These are phyloP conservation scores for Nowickia ferox DNA, from an alignment of 2,888 invertebrate species.

Conservation along the genomic window DNA sequence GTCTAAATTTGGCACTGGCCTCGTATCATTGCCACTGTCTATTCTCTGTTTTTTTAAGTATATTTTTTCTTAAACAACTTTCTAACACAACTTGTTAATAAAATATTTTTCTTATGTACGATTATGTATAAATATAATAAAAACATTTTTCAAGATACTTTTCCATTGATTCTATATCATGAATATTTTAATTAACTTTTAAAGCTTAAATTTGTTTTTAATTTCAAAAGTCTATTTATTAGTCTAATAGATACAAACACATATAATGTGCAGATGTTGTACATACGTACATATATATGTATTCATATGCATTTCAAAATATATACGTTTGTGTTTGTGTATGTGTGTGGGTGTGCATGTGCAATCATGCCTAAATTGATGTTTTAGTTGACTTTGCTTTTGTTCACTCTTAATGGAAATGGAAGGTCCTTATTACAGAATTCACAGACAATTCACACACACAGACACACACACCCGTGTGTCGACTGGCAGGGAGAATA, in stretches of 20 bases:
- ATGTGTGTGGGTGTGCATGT: neutral
- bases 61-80: neutral
- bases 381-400: slow-evolving; percentile 26
- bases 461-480: neutral
- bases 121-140: too few species aligned
- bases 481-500: neutral
- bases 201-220: neutral
- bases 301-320: neutral
- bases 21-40: slow-evolving; percentile 38
- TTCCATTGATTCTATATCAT: too few species aligned
- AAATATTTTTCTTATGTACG: neutral
- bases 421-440: slow-evolving; percentile 49
- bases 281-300: neutral
- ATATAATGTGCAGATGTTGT: too few species aligned
- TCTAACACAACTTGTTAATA: neutral
- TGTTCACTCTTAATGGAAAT: slow-evolving; percentile 47
- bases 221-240: neutral
- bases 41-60: slow-evolving; percentile 19
- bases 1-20: neutral
- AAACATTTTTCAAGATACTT: too few species aligned
- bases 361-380: slow-evolving; percentile 8
- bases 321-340: neutral
- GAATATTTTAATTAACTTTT: neutral
- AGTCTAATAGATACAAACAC: neutral
- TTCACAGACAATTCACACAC: neutral